Base-by-base conservation (phyloP, 2,797 vertebrate genomes). In the Taenioides sp. region DNA sequence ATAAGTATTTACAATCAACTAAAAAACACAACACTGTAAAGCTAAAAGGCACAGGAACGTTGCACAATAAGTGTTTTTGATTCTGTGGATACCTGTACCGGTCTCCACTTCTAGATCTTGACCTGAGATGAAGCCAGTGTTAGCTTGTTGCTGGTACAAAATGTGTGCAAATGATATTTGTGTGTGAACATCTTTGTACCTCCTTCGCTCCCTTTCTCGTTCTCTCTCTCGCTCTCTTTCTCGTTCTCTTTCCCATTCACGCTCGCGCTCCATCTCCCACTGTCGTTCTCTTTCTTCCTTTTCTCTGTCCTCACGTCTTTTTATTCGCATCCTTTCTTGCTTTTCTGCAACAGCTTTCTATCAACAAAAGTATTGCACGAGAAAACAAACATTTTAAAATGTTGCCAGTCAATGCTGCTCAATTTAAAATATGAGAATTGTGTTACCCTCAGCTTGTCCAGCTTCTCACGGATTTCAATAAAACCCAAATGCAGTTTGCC, bases 401-500 rank as follows among this genome's bases (percentile, higher is more conserved):
- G 9, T 14, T 17, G n/a, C 1, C 40, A 17, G n/a, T 47, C 55
- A 25, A 7, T 4, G 0, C 57, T 28, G 25, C 25, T 59, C 57
- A 57, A 54, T 20, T 54, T 54, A 10, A 12, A n/a, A 16, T 43
- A 1, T 47, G 17, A 66, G 25, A 28, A 2, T 66, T 31, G 49
- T 47, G 37, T 47, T 65, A 98, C 97, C 95, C 96, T 96, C 80
- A 99, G 90, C 75, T 96, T 95, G 77, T 98, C 97, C 90, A 99
- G 92, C 84, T 99, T 99, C 91, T 99, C 97, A 80, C 98, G 91
- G 83, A 99, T 99, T 90, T 98, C 96, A 88, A 99, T 99, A 93
- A 99, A 99, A 59, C 98, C 98, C 91, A 99, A 92, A 84, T 99
- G 98, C 82, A 99, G 93, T 89, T 99, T 99, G 71, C 98, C 98